Evolutionary conservation across 1,140 invertebrate species (phyloP).

Genomic region (Aphaenogaster rudis): DNA sequence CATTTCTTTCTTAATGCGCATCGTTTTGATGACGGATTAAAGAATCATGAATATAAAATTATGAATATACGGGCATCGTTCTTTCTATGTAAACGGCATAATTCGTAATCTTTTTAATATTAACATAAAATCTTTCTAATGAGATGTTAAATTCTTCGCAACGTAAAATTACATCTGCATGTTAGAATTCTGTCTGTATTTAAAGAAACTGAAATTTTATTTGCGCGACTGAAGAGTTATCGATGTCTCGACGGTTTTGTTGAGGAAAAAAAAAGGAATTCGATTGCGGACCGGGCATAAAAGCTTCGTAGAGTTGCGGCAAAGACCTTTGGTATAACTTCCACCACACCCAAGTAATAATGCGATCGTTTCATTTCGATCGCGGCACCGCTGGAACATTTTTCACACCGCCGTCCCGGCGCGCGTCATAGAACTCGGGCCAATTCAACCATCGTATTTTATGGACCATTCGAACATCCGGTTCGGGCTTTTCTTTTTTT

Average conservation of each 20-base stretch:
- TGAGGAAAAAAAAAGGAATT: not conserved
- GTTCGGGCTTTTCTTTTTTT: slow-evolving; percentile 28
- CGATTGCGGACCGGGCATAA: not conserved
- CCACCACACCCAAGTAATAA: slow-evolving; percentile 57
- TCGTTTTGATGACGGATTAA: not conserved
- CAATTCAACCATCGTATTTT: slow-evolving; percentile 61
- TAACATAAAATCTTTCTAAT: not conserved
- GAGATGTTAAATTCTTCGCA: not conserved
- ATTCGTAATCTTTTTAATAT: not conserved
- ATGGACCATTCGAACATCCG: slow-evolving; percentile 51
- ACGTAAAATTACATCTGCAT: not conserved
- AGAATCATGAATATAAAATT: not conserved
- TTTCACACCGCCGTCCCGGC: slow-evolving; percentile 43
- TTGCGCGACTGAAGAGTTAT: not conserved
- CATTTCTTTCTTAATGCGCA: not conserved
- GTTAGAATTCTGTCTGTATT: not conserved
- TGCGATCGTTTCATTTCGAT: slow-evolving; percentile 63
- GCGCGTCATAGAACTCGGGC: slow-evolving; percentile 39
- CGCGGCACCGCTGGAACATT: slow-evolving; percentile 40
- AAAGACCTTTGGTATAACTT: slow-evolving; percentile 16
- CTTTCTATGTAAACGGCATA: not conserved
- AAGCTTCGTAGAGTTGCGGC: not conserved
- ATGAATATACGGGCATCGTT: not conserved
- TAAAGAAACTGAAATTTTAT: not conserved
- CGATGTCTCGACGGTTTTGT: not conserved